Base-by-base conservation (phyloP, 2,888 invertebrate genomes). In the Harmothoe impar region DNA sequence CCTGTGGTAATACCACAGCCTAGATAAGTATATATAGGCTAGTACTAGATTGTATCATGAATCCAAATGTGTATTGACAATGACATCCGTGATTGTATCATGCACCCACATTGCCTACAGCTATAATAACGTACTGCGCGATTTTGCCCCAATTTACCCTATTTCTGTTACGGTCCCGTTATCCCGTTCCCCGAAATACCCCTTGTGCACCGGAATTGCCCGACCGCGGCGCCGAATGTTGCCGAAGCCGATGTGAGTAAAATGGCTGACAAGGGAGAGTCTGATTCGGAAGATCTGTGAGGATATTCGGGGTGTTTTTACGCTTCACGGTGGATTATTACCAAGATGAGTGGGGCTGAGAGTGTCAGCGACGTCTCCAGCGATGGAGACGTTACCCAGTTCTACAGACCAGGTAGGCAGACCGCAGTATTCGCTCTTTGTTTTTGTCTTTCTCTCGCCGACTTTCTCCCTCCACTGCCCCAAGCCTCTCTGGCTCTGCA, bases 291-390 rank as follows among this genome's bases (percentile, higher is more conserved):
- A 25, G 29, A 86, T 52, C 56, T 86, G 86, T 86, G 86, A 86
- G 23, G 29, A 52, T 86, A 86, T 54, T 84, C n/a, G 52, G 56
- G 12, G 54, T 25, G 81, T 33, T 15, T 23, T 81, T 81, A 81
- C 43, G 17, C 15, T 20, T 23, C 81, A 81, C 3, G 81, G 81
- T 86, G 86, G 86, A 86, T 86, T 86, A 25, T 86, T 62, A 84
- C 68, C 68, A 72, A 68, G 68, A 90, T 90, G 90, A 85, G 85
- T 56, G 90, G 90, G 62, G 85, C 90, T 77, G 90, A 90, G 86
- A 90, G 86, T 72, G 90, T 56, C 85, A 90, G 90, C 29, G 90
- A 90, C 33, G 85, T 90, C 51, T 90, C 90, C 86, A 90, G 90
- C 84, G 90, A 90, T 86, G 86, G 90, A 62, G 90, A 90, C 43